phyloP scores from a whole-genome alignment of 2,888 invertebrate species.

The Orthonychiurus folsomi region DNA sequence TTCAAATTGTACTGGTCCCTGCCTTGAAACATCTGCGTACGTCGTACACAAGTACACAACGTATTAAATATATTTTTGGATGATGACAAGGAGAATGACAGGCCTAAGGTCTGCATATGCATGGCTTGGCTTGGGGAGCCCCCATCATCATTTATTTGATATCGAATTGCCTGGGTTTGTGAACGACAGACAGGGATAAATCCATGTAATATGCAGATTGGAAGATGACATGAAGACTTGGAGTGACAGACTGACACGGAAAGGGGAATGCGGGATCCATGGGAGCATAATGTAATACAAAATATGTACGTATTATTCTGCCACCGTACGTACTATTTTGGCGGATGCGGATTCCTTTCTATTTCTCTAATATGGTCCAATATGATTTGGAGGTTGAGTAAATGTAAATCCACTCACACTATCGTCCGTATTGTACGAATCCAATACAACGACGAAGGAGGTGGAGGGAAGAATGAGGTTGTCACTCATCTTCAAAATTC shows the following conservation, averaged over 20 bases:
- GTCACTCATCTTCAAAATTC: slow-evolving; percentile 1
- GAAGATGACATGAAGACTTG: slow-evolving; percentile 1
- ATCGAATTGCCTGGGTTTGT: background rate
- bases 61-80: background rate
- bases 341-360: no score
- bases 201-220: background rate
- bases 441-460: background rate
- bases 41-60: background rate
- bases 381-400: no score
- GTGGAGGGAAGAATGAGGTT: background rate
- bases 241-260: slow-evolving; percentile 6
- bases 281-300: background rate
- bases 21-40: background rate
- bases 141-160: background rate
- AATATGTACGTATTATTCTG: background rate
- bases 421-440: background rate
- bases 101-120: background rate
- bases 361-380: no score
- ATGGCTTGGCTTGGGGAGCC: background rate
- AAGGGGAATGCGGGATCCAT: background rate
- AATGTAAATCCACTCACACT: background rate
- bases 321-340: no score
- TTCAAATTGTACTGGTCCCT: background rate
- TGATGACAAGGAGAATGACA: background rate
- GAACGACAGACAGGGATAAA: background rate